These are phyloP conservation scores for Chlorodrepanis virens DNA, from an alignment of 2,113 vertebrate genomes.

Conservation along the genomic window DNA sequence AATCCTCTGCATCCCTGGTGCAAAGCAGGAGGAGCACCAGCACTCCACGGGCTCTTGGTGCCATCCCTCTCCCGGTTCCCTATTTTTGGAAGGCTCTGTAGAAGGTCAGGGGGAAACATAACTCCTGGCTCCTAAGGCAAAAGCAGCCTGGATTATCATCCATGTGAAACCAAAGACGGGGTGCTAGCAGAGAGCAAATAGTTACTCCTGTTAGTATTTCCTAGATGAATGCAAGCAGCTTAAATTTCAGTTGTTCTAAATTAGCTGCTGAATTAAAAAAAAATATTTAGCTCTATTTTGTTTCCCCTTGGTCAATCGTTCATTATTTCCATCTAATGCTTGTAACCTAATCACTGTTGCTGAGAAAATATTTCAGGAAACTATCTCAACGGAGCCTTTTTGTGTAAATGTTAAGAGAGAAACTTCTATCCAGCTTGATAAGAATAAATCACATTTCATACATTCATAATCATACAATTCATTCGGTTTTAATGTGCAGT, in stretches of 20 bases:
- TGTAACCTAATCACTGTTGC: neutral
- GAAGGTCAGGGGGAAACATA: slow-evolving; percentile 56
- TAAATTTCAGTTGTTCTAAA: slow-evolving; percentile 46
- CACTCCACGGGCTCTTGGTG: fast-evolving
- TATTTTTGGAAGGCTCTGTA: slow-evolving; percentile 58
- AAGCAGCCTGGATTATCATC: slow-evolving; percentile 55
- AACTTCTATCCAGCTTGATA: neutral
- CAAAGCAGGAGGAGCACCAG: neutral
- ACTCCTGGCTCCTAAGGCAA: slow-evolving; percentile 12
- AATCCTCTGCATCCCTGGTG: neutral
- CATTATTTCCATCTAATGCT: neutral
- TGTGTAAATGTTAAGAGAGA: neutral
- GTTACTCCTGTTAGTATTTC: slow-evolving; percentile 46
- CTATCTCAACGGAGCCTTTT: neutral
- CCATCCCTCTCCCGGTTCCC: neutral
- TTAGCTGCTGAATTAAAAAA: slow-evolving; percentile 30
- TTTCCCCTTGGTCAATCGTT: neutral
- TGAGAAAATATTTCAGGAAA: neutral
- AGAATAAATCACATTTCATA: neutral
- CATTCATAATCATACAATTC: neutral
- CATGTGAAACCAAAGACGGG: slow-evolving; percentile 17
- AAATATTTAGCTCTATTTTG: neutral
- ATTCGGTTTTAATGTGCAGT: neutral
- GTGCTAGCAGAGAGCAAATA: slow-evolving; percentile 23
- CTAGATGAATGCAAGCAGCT: slow-evolving; percentile 21